Evolutionary conservation across 2,797 vertebrate genomes (phyloP), one percentile per base, ranked within the genome.

Genomic region (Leptodactylus fallax): DNA sequence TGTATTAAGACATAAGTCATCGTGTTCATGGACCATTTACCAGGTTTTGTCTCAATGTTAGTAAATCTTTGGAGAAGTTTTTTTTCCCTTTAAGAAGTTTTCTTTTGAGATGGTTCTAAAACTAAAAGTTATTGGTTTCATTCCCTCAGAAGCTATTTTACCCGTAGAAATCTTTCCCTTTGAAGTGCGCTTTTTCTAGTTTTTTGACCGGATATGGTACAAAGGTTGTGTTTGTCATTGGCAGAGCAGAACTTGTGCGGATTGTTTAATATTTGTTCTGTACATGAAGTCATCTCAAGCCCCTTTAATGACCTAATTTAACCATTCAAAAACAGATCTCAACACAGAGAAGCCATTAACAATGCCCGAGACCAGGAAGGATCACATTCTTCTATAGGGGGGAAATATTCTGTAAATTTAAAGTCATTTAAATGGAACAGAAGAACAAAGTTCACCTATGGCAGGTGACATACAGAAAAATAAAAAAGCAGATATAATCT

Each of bases 221-320:
- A 89, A 86, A 89, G 88, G 88, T 89, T 83, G 79, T 89, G 56
- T 89, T 89, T 89, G 84, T 69, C 72, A 53, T 77, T 77, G 83
- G 77, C 56, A 85, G 83, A 77, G 60, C 71, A 86, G 25, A 61
- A 63, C 79, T 76, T 69, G 36, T 36, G 55, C 84, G 58, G 85
- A 83, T 79, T 69, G 74, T 79, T 82, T 85, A 77, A 81, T 83
- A 89, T 89, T 89, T 83, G 76, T 81, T 86, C 65, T 82, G 71
- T 83, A 71, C 79, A 82, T 65, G 71, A 47, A 85, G 65, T 81
- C 69, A 47, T 58, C 83, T n/a, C 21, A 85, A 82, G 83, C n/a
- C 51, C 60, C 49, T 88, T 61, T 85, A 88, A 88, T 76, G 78
- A 67, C 83, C 83, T 85, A 51, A 63, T 81, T 81, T 76, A 88